These are phyloP conservation scores for Acleris emargana DNA, from an alignment of 2,888 invertebrate genomes.

Conservation along the genomic window DNA sequence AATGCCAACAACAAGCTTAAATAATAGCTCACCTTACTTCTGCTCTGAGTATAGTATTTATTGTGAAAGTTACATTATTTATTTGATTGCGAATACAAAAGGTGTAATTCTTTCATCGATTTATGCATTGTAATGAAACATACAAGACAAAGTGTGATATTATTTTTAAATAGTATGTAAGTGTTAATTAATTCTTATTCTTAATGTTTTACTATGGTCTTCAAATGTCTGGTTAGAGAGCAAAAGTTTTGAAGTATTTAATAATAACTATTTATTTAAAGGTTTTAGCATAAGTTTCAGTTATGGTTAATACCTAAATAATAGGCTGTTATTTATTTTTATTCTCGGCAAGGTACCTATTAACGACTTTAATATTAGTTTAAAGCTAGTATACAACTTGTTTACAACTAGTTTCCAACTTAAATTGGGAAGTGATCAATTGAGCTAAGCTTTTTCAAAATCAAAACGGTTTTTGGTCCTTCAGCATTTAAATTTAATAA, in stretches of 20 bases:
- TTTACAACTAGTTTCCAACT: no score
- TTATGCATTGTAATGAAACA: slow-evolving; percentile 17
- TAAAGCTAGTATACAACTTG: no score
- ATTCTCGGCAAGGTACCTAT: no score
- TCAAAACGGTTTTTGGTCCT: neutral
- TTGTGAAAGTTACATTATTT: no score
- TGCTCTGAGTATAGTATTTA: no score
- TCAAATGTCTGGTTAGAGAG: neutral
- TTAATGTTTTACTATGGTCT: neutral
- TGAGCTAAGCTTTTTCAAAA: no score
- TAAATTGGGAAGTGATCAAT: no score
- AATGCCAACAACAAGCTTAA: no score
- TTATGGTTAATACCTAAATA: slow-evolving; percentile 9
- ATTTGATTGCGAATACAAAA: neutral
- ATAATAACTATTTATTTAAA: slow-evolving; percentile 2
- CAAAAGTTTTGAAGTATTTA: neutral
- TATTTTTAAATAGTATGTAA: slow-evolving; percentile 61
- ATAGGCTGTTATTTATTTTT: slow-evolving; percentile 29
- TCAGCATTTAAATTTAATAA: slow-evolving; percentile 5
- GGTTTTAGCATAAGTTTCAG: slow-evolving; percentile 1
- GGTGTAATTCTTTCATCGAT: neutral
- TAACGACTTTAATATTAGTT: no score
- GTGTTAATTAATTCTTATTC: slow-evolving; percentile 69
- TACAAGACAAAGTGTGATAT: slow-evolving; percentile 72
- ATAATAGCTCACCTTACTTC: no score